phyloP scores from a whole-genome alignment of 2,113 vertebrate genomes.

The Paracanthobrama guichenoti region DNA sequence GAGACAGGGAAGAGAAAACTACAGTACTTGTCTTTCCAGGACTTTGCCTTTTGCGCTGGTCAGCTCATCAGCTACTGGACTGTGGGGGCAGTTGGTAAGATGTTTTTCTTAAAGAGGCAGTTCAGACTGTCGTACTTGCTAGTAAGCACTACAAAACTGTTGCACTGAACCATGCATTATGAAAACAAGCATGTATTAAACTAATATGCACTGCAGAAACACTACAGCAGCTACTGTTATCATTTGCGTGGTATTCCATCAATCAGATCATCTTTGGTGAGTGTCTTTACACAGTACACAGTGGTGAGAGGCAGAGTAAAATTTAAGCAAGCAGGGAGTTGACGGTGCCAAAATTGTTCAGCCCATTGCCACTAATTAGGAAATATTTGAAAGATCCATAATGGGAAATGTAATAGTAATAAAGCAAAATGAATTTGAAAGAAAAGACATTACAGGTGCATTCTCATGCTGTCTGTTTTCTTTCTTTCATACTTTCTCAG shows the following conservation, averaged over 20 bases:
- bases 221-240: background rate
- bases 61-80: conserved; percentile 91
- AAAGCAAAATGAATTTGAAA: background rate
- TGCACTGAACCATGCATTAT: too few species aligned
- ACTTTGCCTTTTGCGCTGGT: conserved; percentile 88
- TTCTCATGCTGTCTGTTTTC: background rate
- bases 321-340: background rate
- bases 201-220: too few species aligned
- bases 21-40: conserved; percentile 87
- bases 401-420: background rate
- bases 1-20: conserved; percentile 90
- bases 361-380: too few species aligned
- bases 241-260: background rate
- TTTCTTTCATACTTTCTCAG: conserved; percentile 64
- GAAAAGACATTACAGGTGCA: background rate
- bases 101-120: background rate
- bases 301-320: background rate
- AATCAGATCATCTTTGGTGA: background rate
- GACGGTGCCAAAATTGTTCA: background rate
- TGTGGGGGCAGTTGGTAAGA: conserved; percentile 84
- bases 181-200: too few species aligned
- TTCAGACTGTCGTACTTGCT: background rate
- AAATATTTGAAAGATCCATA: background rate
- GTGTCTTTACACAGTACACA: background rate
- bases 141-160: too few species aligned